Evolutionary conservation across 1,140 invertebrate genomes (phyloP).

Genomic region (Diorhabda sublineata): DNA sequence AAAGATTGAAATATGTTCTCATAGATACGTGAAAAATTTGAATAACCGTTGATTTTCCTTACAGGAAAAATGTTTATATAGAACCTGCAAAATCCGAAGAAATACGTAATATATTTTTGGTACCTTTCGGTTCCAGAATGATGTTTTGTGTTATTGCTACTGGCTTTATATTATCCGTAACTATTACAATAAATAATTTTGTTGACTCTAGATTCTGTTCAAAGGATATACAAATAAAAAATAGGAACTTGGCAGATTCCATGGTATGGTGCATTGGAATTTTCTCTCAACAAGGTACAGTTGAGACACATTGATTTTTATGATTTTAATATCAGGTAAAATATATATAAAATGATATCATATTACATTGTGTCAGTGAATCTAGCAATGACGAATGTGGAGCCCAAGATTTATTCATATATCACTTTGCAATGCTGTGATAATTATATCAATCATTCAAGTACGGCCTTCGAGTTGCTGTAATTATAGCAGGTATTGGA

Average conservation of each 20-base stretch:
- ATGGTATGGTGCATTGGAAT: slow-evolving; percentile 56
- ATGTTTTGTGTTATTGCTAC: slow-evolving; percentile 52
- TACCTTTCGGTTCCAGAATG: slow-evolving; percentile 55
- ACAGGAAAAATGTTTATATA: slow-evolving; percentile 61
- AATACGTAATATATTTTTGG: slow-evolving; percentile 59
- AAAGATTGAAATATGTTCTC: too few relatives aligned
- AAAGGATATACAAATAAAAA: background rate
- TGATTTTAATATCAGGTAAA: background rate
- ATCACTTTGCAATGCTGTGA: background rate
- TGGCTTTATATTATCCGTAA: slow-evolving; percentile 50
- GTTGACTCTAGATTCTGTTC: slow-evolving; percentile 20
- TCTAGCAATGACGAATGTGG: background rate
- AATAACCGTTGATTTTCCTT: slow-evolving; percentile 13
- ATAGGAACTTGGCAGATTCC: slow-evolving; percentile 48
- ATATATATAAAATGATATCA: background rate
- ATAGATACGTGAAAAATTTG: too few relatives aligned
- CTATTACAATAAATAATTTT: slow-evolving; percentile 45
- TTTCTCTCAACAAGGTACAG: slow-evolving; percentile 10
- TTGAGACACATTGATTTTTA: background rate
- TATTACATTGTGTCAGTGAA: too few relatives aligned
- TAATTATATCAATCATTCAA: too few relatives aligned
- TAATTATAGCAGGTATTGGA: too few relatives aligned
- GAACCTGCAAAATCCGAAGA: slow-evolving; percentile 56
- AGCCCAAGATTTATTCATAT: background rate
- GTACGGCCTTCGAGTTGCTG: too few relatives aligned